Base-by-base conservation (phyloP, 2,888 invertebrate genomes). In the Junonia oenone region DNA sequence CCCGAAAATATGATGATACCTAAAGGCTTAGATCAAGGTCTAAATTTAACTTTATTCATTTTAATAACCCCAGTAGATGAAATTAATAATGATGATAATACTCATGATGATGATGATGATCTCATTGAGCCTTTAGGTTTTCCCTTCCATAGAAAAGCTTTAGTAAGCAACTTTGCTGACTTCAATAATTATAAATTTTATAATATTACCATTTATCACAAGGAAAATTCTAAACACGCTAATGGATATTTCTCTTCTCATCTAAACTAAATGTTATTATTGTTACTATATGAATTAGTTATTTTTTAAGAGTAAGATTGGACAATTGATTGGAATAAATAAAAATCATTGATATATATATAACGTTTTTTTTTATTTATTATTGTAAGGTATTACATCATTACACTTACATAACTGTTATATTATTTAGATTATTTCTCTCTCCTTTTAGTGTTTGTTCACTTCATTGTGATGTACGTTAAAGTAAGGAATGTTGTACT, bases 1-100 rank as follows among this genome's bases (percentile, higher is more conserved):
- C 90, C 90, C 8, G 73, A 76, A 59, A 83, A 73, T 56, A 68
- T 90, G 51, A 57, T 83, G 5, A 72, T 90, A 54, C 90, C 90
- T 2, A 79, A 69, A 67, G 89, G 89, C 2, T 66, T 70, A 15
- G 71, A 76, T 54, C 62, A 74, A 22, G 89, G 89, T 1, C 65
- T 88, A 1, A 81, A 83, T 59, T 56, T 87, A 2, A 84, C 87
- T 14, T 61, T 88, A n/a, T 88, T 88, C 63, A 51, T 84, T 22
- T 83, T 87, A 59, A 67, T 89, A 27, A 79, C 81, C 1, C 71
- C 77, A 6, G 59, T 66, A 11, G 70, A 76, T 55, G 64, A 73
- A 45, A 35, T 60, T n/a, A 62, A 59, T 55, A 22, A 22, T 22
- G 22, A 22, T 5, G 22, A 22, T 22, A 22, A 22, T 22, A 22